These are phyloP conservation scores for Trichonephila inaurata DNA, from an alignment of 1,140 invertebrate species.

Conservation along the genomic window DNA sequence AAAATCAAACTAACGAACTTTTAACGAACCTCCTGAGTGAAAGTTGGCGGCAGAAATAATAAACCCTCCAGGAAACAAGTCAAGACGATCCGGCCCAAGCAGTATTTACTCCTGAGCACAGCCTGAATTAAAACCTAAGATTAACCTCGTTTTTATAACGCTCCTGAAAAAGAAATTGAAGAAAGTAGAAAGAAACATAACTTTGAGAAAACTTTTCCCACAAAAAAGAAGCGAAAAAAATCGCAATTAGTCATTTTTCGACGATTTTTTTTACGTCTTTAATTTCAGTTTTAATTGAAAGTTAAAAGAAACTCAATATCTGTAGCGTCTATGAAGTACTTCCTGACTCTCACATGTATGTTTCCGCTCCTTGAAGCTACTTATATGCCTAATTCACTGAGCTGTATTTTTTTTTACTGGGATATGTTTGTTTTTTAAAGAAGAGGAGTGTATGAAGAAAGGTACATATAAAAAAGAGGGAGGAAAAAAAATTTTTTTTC, in stretches of 20 bases:
- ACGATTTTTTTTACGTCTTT: constrained; percentile 36
- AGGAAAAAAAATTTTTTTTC: background rate
- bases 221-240: constrained; percentile 40
- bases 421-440: constrained; percentile 24
- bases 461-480: background rate
- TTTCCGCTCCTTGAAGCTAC: constrained; percentile 62
- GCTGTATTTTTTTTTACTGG: constrained; percentile 34
- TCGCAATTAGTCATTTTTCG: constrained; percentile 75
- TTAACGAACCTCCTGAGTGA: background rate
- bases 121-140: constrained; percentile 60
- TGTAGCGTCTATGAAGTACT: constrained; percentile 54
- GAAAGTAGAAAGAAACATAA: constrained; percentile 30
- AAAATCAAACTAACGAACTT: constrained; percentile 58
- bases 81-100: constrained; percentile 10
- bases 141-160: constrained; percentile 63
- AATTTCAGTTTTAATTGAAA: constrained; percentile 70
- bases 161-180: background rate
- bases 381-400: constrained; percentile 56
- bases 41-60: constrained; percentile 55
- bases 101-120: constrained; percentile 39
- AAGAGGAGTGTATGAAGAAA: background rate
- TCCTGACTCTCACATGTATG: constrained; percentile 49
- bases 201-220: constrained; percentile 57
- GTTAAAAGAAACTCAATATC: constrained; percentile 76
- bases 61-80: constrained; percentile 69